Percentiles rank a stretch among this genome's conserved stretches.
These are phyloP conservation scores for Nomada fabriciana DNA, from an alignment of 2,888 invertebrate genomes.

Conservation along the genomic window DNA sequence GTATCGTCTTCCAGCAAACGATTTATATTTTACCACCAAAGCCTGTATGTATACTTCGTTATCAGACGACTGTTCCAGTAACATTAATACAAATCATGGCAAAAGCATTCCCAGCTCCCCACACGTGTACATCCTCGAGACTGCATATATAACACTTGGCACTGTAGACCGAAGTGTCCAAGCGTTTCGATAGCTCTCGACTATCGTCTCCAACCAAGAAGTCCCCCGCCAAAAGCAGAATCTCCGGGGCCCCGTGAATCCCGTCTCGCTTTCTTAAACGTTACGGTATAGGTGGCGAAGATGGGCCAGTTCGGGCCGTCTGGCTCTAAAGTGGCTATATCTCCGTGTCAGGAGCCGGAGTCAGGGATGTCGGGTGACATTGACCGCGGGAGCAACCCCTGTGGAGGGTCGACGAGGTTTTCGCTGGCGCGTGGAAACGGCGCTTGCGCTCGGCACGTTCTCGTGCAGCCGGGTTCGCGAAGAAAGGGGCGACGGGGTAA, in stretches of 20 bases:
- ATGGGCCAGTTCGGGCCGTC: slow-evolving; percentile 58
- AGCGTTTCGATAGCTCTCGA: too few relatives aligned
- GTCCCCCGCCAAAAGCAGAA: background rate
- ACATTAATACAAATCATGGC: too few relatives aligned
- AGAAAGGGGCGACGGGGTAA: slow-evolving; percentile 77
- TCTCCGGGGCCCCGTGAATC: background rate
- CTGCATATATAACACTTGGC: too few relatives aligned
- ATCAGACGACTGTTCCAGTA: too few relatives aligned
- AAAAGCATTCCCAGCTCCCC: too few relatives aligned
- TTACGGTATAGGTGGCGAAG: slow-evolving; percentile 36
- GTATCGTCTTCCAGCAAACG: too few relatives aligned
- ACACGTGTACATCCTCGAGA: too few relatives aligned
- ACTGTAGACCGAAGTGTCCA: too few relatives aligned
- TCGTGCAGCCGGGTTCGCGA: slow-evolving; percentile 70
- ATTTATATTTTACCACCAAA: too few relatives aligned
- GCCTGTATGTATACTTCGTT: too few relatives aligned
- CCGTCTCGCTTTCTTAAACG: background rate
- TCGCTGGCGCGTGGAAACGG: slow-evolving; percentile 75
- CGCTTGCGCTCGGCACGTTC: slow-evolving; percentile 71
- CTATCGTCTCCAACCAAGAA: background rate
- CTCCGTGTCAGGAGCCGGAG: slow-evolving; percentile 68
- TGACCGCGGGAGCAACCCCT: slow-evolving; percentile 77
- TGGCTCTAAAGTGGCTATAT: slow-evolving; percentile 68
- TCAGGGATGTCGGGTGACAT: slow-evolving; percentile 79
- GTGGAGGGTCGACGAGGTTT: slow-evolving; percentile 68